Evolutionary conservation across 2,888 invertebrate species (phyloP), one percentile per base, ranked within the genome.

Genomic region (Dendrolimus houi): DNA sequence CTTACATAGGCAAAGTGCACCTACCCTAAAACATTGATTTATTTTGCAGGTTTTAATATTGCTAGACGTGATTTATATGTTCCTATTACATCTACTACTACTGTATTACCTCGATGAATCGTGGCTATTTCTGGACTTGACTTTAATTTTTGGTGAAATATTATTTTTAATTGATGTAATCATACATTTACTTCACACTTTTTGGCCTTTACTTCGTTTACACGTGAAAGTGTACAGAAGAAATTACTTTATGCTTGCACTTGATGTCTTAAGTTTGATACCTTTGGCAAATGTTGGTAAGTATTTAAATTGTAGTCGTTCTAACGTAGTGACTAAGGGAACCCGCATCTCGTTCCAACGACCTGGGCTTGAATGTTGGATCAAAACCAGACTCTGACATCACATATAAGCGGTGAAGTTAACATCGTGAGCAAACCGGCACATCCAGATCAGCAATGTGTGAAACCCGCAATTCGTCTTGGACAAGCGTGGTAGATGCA

Each of bases 161-260:
- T n/a, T 82, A 1, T 88, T 69, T 58, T 29, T 64, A 0, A 7
- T 70, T 2, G 87, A 89, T 59, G 72, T 87, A 1, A 7, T 77
- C 0, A 57, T 84, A 3, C 75, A 79, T 29, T 54, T 83, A 1
- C 60, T 87, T 7, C 88, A 89, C 42, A 52, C 64, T 0, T 80
- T 70, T 56, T 89, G 88, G 89, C 75, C 85, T 0, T 55, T 77
- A 6, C 74, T 85, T 2, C 71, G 87, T 1, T 41, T 79, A 7
- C 72, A 88, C 55, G 74, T 83, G 57, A 74, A 84, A 55, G 77
- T 81, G 0, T 77, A 77, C 42, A 74, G 81, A 61, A 72, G 84
- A 57, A 79, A 68, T 57, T 13, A 57, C 1, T 13, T 76, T 0
- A 64, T 76, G 14, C 61, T 87, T 3, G 9, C 60, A 0, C 83